Percentiles rank a stretch among this genome's conserved stretches.
Evolutionary conservation across 2,113 vertebrate species (phyloP).

Genomic region (Serinus canaria): DNA sequence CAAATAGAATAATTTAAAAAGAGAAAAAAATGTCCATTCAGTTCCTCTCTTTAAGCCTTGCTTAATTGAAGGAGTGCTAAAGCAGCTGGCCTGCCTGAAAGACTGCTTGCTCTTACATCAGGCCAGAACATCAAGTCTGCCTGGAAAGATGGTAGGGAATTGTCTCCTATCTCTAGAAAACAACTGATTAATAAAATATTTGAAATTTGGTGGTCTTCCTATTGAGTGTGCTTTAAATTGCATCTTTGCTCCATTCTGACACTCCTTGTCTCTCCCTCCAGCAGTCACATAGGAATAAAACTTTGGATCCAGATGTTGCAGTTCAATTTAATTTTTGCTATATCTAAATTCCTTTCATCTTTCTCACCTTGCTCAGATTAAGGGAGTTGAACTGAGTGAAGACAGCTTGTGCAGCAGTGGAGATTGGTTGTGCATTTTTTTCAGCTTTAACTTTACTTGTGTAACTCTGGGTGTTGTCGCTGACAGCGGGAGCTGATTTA

Average conservation of each 20-base stretch:
- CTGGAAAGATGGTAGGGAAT: not conserved
- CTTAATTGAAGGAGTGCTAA: fast-evolving
- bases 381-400: not conserved
- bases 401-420: not conserved
- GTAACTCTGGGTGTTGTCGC: conserved; percentile 21
- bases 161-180: not conserved
- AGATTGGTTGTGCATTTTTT: not conserved
- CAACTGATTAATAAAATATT: not conserved
- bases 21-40: not conserved
- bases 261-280: not conserved
- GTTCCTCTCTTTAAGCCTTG: not conserved
- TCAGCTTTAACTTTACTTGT: not conserved
- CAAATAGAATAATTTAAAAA: not conserved
- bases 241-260: not conserved
- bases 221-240: not conserved
- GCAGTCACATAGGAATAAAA: not conserved
- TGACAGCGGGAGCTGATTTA: conserved; percentile 29
- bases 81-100: not conserved
- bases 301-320: not conserved
- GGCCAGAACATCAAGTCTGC: not conserved
- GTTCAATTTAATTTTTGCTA: not conserved
- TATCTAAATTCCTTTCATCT: not conserved
- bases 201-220: not conserved
- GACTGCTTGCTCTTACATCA: not conserved
- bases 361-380: not conserved